Base-by-base conservation (phyloP, 2,888 invertebrate genomes). In the Phortica magna region DNA sequence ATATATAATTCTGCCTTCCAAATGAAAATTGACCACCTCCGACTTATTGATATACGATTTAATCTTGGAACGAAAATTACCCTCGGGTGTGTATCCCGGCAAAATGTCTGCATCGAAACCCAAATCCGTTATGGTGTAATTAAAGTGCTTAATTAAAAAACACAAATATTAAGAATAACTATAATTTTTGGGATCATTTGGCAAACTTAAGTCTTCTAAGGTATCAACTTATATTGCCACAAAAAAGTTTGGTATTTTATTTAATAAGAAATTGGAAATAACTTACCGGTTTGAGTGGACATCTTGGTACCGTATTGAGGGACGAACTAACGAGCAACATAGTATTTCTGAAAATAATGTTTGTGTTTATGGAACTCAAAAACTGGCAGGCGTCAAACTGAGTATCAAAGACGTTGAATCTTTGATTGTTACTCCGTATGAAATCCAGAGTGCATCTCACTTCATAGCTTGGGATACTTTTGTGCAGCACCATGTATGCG, bases 41-140 rank as follows among this genome's bases (percentile, higher is more conserved):
- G 55, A n/a, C 6, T 12, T 12, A 55, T 55, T 55, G 14, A 14
- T 14, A 12, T 55, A 55, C 14, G 17, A 2, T 55, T 78, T 75
- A 22, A 76, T 1, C 14, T 65, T 0, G 12, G 80, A 68, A 17
- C 70, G 65, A 68, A 77, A 78, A 10, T 65, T 73, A 7, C 77
- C 68, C 7, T 77, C 12, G 4, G 4, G 7, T 7, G 17, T 55
- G n/a, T 55, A 55, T n/a, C 55, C 17, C 12, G 55, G 55, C 55
- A 55, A 55, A 55, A 55, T 55, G 14, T 55, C 55, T 17, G 55
- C 12, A 6, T 17, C 14, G 55, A 55, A 55, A 17, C 17, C n/a
- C 14, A 55, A 14, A 55, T 55, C 14, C 14, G 55, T 12, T 17
- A 55, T 12, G 6, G 14, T 55, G n/a, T 55, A 55, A 6, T 55